phyloP scores from a whole-genome alignment of 2,113 vertebrate genomes.

The Ailurus styani region DNA sequence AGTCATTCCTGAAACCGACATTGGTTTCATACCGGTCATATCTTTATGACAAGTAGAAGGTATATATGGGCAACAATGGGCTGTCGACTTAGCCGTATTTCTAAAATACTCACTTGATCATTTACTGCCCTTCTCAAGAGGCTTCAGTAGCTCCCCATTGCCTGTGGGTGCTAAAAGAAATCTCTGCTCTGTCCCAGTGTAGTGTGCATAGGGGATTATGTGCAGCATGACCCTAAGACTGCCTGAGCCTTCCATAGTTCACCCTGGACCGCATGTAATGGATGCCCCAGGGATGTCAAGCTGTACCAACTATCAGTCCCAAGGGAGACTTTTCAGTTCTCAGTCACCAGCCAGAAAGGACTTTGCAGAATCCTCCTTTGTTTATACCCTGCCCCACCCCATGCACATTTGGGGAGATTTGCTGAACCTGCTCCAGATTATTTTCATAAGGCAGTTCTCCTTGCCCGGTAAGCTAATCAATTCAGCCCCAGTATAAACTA shows the following conservation, averaged over 20 bases:
- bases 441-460: not conserved
- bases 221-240: not conserved
- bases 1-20: not conserved
- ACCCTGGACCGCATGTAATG: rapidly evolving
- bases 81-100: not conserved
- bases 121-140: not conserved
- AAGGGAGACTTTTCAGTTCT: not conserved
- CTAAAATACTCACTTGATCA: not conserved
- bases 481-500: not conserved
- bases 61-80: no score
- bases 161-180: not conserved
- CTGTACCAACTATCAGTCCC: not conserved
- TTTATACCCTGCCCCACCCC: not conserved
- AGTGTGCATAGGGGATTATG: rapidly evolving
- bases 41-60: not conserved
- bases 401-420: not conserved
- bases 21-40: not conserved
- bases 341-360: not conserved
- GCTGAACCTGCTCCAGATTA: not conserved
- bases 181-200: not conserved
- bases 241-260: not conserved
- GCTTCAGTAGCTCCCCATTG: not conserved
- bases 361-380: not conserved
- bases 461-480: not conserved
- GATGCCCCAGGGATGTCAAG: rapidly evolving